Base-by-base conservation (phyloP, 2,797 vertebrate genomes). In the Sandelia bainsii region DNA sequence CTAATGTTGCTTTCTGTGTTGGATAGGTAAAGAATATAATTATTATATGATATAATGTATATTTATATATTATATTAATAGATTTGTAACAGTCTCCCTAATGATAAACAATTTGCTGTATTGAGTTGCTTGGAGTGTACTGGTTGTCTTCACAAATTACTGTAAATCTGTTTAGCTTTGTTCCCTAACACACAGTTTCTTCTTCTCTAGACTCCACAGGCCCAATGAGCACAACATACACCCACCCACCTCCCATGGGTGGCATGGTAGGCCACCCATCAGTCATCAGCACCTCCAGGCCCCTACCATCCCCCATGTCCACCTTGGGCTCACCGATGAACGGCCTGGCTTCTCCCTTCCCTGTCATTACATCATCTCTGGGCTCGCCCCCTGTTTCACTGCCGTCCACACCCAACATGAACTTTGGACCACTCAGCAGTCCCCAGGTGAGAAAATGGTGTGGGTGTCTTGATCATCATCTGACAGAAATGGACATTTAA, bases 341-440 rank as follows among this genome's bases (percentile, higher is more conserved):
- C 0, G 70, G 95, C 0, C 82, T 97, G 84, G 92, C 95, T 16
- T 96, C 96, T 0, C 96, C 96, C 0, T 97, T 97, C 77, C 92
- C 96, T 1, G 96, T 98, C 90, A 97, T 98, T 52, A 87, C 96
- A 0, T 95, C 97, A 0, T 96, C 97, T 14, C 85, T 98, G 42
- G 92, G 93, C 45, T 96, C 96, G 0, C 95, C 96, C 4, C 93
- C 96, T 0, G 67, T 95, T 5, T 88, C 97, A 0, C 81, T 97
- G 71, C 94, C 96, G 20, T 95, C 96, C 1, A 94, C 94, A 10
- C 94, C 96, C 0, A 95, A 91, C 69, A 89, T 98, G 91, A 96
- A 94, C 76, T 95, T 96, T 51, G 92, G 95, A 72, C 63, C 92
- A 0, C 95, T 97, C 0, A 64, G 83, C 75, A 95, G 94, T 78